Base-by-base conservation (phyloP, 2,888 invertebrate genomes). In the Coecobrya sp. region DNA sequence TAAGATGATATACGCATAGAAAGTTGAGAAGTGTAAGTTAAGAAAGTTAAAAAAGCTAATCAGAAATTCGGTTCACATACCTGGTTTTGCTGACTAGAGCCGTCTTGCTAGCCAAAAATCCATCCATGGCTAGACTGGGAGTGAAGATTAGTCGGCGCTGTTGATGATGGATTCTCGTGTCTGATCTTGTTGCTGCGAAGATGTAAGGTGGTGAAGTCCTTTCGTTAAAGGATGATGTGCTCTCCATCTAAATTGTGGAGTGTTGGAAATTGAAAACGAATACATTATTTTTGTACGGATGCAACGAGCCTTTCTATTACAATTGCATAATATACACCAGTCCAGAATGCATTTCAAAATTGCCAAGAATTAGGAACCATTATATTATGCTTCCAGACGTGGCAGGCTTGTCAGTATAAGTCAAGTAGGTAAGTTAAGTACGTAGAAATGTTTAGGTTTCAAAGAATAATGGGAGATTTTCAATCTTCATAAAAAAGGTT, bases 181-280 rank as follows among this genome's bases (percentile, higher is more conserved):
- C 93, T 86, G 93, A 91, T 45, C 88, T 88, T 27, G 59, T 73
- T n/a, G 93, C 36, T 36, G 92, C 62, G 82, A 94, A 94, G 92
- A 93, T 93, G 85, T 94, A 94, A 92, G 94, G 94, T 89, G 94
- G 93, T 79, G 94, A 93, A 42, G 93, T 91, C 90, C 94, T 93
- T 88, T 94, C 94, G 89, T 88, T 85, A 85, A 86, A 89, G 42
- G 89, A 89, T 85, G 93, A 94, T 93, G 94, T 93, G 94, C 81
- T 94, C 93, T 94, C 94, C 94, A 94, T 94, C 94, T 94, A 93
- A 94, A 94, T 93, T 81, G 27, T 65, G 52, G 19, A 4, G 52
- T 52, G 70, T 79, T 13, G 76, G 16, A 73, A 73, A 65, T 79
- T 4, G 76, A 30, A 81, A 59, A 62, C 22, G 25, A 68, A 84